These are phyloP conservation scores for Coccyzus lansbergi DNA, from an alignment of 2,797 vertebrate species.

Conservation along the genomic window DNA sequence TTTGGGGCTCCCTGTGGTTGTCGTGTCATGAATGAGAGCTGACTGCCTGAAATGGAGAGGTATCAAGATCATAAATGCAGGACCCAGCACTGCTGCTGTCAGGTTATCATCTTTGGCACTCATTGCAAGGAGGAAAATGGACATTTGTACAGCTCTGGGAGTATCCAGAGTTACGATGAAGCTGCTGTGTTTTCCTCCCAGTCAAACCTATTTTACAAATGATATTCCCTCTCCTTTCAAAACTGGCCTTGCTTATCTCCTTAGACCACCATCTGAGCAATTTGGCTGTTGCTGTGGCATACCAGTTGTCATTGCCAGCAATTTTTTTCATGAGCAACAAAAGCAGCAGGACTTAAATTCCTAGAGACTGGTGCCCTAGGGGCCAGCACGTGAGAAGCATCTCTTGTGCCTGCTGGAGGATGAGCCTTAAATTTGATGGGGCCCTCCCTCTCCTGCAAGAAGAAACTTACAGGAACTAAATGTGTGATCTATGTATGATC, in stretches of 20 bases:
- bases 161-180: not conserved
- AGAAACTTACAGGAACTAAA: not conserved
- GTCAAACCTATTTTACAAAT: not conserved
- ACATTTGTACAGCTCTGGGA: not conserved
- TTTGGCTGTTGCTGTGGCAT: not conserved
- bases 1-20: not conserved
- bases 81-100: fast-evolving
- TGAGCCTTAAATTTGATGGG: not conserved
- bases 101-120: not conserved
- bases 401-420: not conserved
- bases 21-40: not conserved
- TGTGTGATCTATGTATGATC: not conserved
- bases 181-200: not conserved
- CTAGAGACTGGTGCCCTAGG: not conserved
- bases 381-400: not conserved
- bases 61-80: not conserved
- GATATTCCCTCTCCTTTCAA: not conserved
- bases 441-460: not conserved
- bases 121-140: not conserved
- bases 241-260: not conserved
- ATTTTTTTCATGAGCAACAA: not conserved
- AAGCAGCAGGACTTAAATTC: not conserved
- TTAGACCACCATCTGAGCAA: not conserved
- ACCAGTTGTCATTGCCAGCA: not conserved
- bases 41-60: not conserved